Evolutionary conservation across 1,140 invertebrate species (phyloP).

Genomic region (Cydia strobilella): DNA sequence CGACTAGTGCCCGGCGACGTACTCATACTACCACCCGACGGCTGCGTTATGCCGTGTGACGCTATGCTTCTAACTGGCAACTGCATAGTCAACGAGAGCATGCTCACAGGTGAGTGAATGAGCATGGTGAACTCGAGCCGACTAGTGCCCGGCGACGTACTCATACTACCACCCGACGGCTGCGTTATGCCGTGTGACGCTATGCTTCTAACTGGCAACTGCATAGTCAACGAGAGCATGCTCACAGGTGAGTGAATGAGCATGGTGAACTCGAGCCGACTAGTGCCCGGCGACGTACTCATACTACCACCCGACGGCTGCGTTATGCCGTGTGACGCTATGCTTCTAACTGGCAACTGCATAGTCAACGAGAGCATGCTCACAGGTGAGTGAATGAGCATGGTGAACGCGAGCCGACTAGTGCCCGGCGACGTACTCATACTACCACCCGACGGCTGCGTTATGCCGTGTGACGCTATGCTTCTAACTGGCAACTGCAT

Average conservation of each 20-base stretch:
- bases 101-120: constrained; percentile 85
- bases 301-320: no score
- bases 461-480: constrained; percentile 95
- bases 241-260: constrained; percentile 81
- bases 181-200: constrained; percentile 96
- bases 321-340: no score
- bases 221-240: constrained; percentile 96
- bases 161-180: constrained; percentile 91
- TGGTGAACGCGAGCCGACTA: no score
- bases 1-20: constrained; percentile 94
- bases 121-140: constrained; percentile 81
- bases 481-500: constrained; percentile 94
- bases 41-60: constrained; percentile 95
- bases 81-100: constrained; percentile 95
- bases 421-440: constrained; percentile 94
- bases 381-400: no score
- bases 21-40: constrained; percentile 87
- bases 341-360: no score
- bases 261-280: constrained; percentile 83
- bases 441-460: constrained; percentile 90
- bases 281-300: no score
- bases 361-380: no score
- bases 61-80: constrained; percentile 93
- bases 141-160: constrained; percentile 85
- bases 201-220: constrained; percentile 92